phyloP scores from a whole-genome alignment of 2,113 vertebrate genomes.

The Psittacula cyanocephala region DNA sequence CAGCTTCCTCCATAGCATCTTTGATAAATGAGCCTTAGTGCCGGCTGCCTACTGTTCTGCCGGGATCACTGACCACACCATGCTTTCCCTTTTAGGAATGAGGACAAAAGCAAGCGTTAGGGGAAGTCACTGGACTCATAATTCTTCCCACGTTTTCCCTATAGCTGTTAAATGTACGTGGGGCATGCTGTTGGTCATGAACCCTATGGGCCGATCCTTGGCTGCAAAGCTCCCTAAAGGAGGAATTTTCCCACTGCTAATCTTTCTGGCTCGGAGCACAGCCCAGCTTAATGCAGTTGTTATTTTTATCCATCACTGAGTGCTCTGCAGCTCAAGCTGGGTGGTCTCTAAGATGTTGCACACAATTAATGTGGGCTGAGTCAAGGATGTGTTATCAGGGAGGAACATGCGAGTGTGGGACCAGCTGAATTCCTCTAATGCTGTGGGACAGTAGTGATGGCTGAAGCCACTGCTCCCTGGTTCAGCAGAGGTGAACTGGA shows the following conservation, averaged over 20 bases:
- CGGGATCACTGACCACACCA: accelerated
- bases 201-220: neutral
- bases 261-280: neutral
- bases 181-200: neutral
- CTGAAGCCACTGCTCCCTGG: neutral
- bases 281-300: neutral
- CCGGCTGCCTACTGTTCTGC: accelerated
- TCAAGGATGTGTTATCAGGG: neutral
- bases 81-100: neutral
- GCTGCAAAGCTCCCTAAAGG: neutral
- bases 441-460: neutral
- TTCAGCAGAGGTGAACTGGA: neutral
- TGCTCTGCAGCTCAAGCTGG: neutral
- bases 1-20: neutral
- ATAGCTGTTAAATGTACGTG: accelerated
- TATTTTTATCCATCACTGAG: neutral
- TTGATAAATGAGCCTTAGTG: neutral
- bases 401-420: neutral
- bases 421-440: neutral
- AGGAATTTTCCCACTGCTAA: slow-evolving; percentile 39
- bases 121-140: neutral
- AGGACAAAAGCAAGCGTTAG: neutral
- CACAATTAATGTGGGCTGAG: neutral
- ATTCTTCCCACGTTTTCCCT: neutral
- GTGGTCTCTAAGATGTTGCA: neutral